Conservation (phyloP, 2,113 vertebrate genomes). For the Cheirogaleus medius region DNA sequence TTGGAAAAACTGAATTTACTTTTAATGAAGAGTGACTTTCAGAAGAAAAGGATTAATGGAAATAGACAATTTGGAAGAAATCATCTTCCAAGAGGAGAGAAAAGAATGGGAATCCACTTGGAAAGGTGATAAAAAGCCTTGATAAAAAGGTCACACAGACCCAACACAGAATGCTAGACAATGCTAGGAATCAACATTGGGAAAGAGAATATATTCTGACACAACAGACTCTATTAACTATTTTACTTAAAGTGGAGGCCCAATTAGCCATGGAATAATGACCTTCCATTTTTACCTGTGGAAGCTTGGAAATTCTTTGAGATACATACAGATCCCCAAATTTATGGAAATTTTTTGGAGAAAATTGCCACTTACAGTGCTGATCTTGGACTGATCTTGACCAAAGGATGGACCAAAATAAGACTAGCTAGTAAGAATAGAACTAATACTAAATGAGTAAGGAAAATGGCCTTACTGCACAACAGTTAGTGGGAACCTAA, state of each 20-base stretch:
- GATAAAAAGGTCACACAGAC: background rate
- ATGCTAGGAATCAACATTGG: background rate
- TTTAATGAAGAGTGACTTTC: conserved; percentile 40
- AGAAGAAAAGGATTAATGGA: background rate
- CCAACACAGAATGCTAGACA: conserved; percentile 27
- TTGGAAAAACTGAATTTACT: conserved; percentile 28
- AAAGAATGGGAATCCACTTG: conserved; percentile 23
- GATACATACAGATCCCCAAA: background rate
- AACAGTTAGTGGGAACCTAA: background rate
- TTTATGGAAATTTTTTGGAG: background rate
- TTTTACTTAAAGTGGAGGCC: conserved; percentile 29
- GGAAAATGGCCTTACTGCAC: background rate
- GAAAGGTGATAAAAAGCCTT: conserved; percentile 1
- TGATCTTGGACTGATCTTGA: background rate
- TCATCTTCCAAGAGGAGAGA: background rate
- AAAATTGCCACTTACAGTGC: background rate
- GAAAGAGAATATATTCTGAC: background rate
- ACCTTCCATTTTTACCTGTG: conserved; percentile 15
- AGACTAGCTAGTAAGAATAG: background rate
- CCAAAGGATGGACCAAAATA: conserved; percentile 3
- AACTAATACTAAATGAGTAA: conserved; percentile 8
- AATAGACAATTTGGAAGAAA: conserved; percentile 11
- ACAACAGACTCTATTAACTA: conserved; percentile 1
- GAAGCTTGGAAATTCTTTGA: background rate
- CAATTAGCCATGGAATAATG: background rate